Evolutionary conservation across 2,888 invertebrate genomes (phyloP), one percentile per base, ranked within the genome.

Genomic region (Phragmatobia fuliginosa): DNA sequence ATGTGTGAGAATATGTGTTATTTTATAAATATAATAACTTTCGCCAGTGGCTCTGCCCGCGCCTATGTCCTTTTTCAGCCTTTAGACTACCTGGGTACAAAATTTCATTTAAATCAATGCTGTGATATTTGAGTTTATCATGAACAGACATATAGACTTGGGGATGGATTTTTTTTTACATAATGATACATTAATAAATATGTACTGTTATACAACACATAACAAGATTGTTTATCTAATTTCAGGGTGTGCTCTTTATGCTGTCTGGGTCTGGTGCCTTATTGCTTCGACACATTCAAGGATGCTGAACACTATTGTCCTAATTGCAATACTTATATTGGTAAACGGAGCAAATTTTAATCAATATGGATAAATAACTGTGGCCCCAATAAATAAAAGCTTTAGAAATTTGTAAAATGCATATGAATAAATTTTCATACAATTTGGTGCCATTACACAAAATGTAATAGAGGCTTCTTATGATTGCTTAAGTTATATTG

Each of bases 291-390:
- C 76, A 91, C 94, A 74, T 95, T 94, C 84, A 95, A 94, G 80
- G 94, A 95, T 88, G 94, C 94, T 18, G 95, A 94, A 76, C 95
- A 95, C 81, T 95, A 95, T 76, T 94, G 95, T 74, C 95, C 95
- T 62, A 94, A 94, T 81, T 95, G 95, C 88, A 95, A 94, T 84
- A 90, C 92, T 73, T 95, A 94, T 77, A 91, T 95, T 82, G 94
- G 94, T 49, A 95, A 94, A 90, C 91, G 89, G 79, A 92, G 88
- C 83, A 94, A 94, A 82, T 95, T 94, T 81, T 94, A 90, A 87
- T 49, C 68, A 68, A 66, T 69, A 66, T 64, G 67, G 61, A 65
- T 16, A 62, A 32, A 11, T 45, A 61, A 60, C 62, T 62, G 38
- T 36, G n/a, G 41, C 52, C 21, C 49, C 58, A 56, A 62, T 62